A percentile compares a stretch with the other conserved stretches of the same genome.
These are phyloP conservation scores for Gracilinanus agilis DNA, from an alignment of 2,113 vertebrate species.

Conservation along the genomic window DNA sequence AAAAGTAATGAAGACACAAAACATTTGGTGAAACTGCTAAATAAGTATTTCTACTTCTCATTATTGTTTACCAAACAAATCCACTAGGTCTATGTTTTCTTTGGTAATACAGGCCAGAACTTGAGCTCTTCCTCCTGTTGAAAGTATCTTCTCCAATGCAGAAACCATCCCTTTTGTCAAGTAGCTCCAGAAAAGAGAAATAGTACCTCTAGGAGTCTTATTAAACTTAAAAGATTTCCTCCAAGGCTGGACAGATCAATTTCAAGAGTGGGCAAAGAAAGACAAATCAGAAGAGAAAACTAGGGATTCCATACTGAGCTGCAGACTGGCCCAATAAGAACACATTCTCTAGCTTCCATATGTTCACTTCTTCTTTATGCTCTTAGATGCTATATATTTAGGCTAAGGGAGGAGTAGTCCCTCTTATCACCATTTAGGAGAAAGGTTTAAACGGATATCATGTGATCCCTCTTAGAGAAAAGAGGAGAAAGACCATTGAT, in stretches of 20 bases:
- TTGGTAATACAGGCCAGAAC: not conserved
- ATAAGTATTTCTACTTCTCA: not conserved
- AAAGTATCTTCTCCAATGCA: not conserved
- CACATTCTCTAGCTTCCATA: not conserved
- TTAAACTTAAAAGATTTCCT: not conserved
- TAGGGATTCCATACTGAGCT: not conserved
- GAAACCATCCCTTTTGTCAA: not conserved
- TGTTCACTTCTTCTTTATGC: not conserved
- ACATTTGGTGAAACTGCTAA: not conserved
- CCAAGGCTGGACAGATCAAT: not conserved
- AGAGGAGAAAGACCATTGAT: not conserved
- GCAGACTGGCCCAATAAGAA: not conserved
- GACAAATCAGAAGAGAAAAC: not conserved
- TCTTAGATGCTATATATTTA: not conserved
- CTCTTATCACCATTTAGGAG: not conserved
- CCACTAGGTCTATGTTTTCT: not conserved
- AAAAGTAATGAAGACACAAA: not conserved
- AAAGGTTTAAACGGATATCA: not conserved
- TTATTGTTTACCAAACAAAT: not conserved
- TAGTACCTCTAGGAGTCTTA: not conserved
- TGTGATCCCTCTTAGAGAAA: not conserved
- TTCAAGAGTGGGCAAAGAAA: not conserved
- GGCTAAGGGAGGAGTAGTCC: not conserved
- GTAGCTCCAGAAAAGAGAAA: not conserved
- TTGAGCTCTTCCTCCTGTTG: not conserved